Evolutionary conservation across 2,797 vertebrate species (phyloP), one percentile per base, ranked within the genome.

Genomic region (Enteromius fasciolatus): DNA sequence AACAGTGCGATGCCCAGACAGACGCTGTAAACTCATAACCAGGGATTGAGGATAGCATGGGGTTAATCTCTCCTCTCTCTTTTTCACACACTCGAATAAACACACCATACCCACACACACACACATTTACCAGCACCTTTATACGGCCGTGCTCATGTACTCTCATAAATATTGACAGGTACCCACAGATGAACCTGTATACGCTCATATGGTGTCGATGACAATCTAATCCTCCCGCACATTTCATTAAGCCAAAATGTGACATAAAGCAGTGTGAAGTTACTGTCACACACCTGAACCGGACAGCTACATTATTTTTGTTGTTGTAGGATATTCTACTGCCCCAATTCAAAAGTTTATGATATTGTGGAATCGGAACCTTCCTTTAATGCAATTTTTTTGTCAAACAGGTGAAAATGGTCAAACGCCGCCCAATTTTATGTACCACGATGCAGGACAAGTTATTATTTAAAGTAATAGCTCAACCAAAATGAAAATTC

Each of bases 21-120:
- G 96, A 95, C 93, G 95, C 95, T 96, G 93, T 95, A 95, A 95
- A 96, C 95, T 96, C 96, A 96, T 97, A 96, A 97, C 95, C 93
- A 92, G 93, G 96, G 96, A 96, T 96, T 96, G 95, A 92, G 94
- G 94, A 94, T 96, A 94, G 95, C 95, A 94, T 95, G 94, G 95
- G 96, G 95, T 96, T 96, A 96, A 96, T 96, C 96, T 96, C 94
- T 92, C 91, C 86, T 86, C 92, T 93, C 93, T 93, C 93, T 92
- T 91, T 94, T 94, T 93, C 93, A 89, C 93, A 93, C 94, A 93
- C 93, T 89, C 87, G 92, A 90, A 93, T 90, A 91, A 92, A 90
- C 90, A 91, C 70, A 78, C 85, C 83, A 86, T 88, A 85, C 85
- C 81, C 80, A 86, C 87, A 86, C 44, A 77, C 44, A 77, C 88